Evolutionary conservation across 2,888 invertebrate species (phyloP), one percentile per base, ranked within the genome.

Genomic region (Synergus japonicus): DNA sequence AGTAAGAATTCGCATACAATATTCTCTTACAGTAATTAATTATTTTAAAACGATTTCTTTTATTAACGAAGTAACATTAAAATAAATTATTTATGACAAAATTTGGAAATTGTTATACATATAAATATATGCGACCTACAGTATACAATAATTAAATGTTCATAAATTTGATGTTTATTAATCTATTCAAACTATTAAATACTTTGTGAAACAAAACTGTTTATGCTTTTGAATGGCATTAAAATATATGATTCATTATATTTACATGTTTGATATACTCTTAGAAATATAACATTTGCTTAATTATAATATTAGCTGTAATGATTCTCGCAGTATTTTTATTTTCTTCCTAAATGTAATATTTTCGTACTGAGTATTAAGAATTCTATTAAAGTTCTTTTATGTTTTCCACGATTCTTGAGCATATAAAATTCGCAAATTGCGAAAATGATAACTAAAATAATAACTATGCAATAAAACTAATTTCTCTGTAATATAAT

Each of bases 191-290:
- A 22, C 63, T 63, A 29, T 12, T 18, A 29, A 63, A 29, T 13
- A 63, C 5, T 29, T 29, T 29, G 22, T 22, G 63, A 63, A 63
- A 63, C 29, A 29, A 63, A 63, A 63, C 29, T 63, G 29, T 63
- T 29, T 29, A 63, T 63, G 63, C 63, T 41, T 73, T 54, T 54
- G 37, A 54, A 73, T 73, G 73, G 73, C 73, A 73, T 73, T 73
- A 54, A 37, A 73, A 54, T 37, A 54, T 49, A 46, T 69, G 54
- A 54, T 41, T 58, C 37, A 58, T 73, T 10, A 73, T 73, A 73
- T 73, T 54, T 73, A 73, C 73, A 73, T 41, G n/a, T 58, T 58
- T 73, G 37, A 73, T 29, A 54, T 54, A 73, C n/a, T 58, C 73
- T 73, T 73, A 58, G 18, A 54, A 73, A 54, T 73, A 73, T 41